phyloP scores from a whole-genome alignment of 1,140 invertebrate genomes.

The Chionoecetes opilio region DNA sequence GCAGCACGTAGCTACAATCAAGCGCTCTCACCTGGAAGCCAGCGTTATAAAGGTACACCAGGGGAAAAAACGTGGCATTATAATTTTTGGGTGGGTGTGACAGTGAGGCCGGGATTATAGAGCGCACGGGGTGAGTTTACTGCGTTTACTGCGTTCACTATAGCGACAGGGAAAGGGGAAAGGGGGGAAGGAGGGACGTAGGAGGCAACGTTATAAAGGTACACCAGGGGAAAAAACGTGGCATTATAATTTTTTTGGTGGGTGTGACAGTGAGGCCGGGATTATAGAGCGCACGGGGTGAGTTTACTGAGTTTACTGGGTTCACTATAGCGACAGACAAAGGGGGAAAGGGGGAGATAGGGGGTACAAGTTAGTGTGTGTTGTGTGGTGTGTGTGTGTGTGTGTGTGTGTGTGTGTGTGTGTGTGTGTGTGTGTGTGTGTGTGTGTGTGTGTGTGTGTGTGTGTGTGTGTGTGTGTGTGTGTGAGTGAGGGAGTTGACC shows the following conservation, averaged over 20 bases:
- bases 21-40: not conserved
- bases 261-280: not conserved
- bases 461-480: too few relatives aligned
- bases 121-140: too few relatives aligned
- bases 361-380: not conserved
- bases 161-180: not conserved
- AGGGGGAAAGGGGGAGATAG: not conserved
- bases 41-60: not conserved
- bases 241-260: not conserved
- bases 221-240: not conserved
- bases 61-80: constrained; percentile 6
- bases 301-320: not conserved
- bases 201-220: not conserved
- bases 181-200: not conserved
- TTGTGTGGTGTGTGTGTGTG: too few relatives aligned
- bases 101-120: not conserved
- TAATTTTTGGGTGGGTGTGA: not conserved
- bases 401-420: too few relatives aligned
- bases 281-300: not conserved
- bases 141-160: not conserved
- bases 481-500: not conserved
- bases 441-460: too few relatives aligned
- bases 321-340: not conserved
- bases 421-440: too few relatives aligned
- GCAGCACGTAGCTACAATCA: not conserved